Evolutionary conservation across 2,888 invertebrate genomes (phyloP), one percentile per base, ranked within the genome.

Genomic region (Polydesmus complanatus): DNA sequence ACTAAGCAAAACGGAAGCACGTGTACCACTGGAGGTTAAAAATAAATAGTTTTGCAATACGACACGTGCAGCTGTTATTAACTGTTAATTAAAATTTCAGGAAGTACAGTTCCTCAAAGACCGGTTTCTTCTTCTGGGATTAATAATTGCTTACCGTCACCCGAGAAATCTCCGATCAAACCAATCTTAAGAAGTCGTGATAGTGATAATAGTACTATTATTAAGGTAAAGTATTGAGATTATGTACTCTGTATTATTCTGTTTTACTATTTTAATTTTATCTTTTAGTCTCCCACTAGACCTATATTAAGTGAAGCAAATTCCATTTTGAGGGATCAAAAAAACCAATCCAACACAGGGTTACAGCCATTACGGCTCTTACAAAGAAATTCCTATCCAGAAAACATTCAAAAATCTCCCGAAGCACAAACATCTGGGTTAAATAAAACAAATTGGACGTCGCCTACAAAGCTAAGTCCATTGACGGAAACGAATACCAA

Each of bases 101-200:
- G n/a, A 51, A 5, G n/a, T 51, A 8, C 8, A 14, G 22, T 22
- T n/a, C n/a, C 51, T 11, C 51, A n/a, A n/a, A 51, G 51, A 3
- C n/a, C 27, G 26, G 19, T 22, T 8, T 83, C 82, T 67, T 84
- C 84, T 2, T 79, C 80, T 3, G 83, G 83, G 1, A 81, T 80
- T 61, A 70, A 81, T 49, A 81, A 79, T 68, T 81, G 81, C 64
- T 72, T 78, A 56, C 73, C 26, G 21, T 25, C 78, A 1, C 78
- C 79, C 14, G 80, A 80, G 65, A 60, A 60, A 26, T 69, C 71
- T 37, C 70, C 74, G 71, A 47, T 55, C 11, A 51, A 58, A 37
- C 63, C 61, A 11, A 59, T 63, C 54, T 54, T 63, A 21, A 48
- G 60, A 23, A 62, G 56, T 25, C 64, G 58, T 19, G 64, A 57